Base-by-base conservation (phyloP, 1,140 invertebrate genomes). In the Plectus sambesii region DNA sequence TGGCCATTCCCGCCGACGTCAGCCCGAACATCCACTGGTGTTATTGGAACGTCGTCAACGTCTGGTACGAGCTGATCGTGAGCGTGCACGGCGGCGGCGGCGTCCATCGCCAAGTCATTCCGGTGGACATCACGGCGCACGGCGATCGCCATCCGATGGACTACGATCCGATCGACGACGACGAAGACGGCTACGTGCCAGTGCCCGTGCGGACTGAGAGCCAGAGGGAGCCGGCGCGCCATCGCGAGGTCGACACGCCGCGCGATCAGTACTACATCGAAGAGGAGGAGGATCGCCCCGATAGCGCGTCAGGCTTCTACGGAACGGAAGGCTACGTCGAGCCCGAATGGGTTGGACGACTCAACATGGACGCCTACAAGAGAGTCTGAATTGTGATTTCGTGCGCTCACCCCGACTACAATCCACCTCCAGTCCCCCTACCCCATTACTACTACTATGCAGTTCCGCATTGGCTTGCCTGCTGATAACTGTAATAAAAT, bases 21-120 rank as follows among this genome's bases (percentile, higher is more conserved):
- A 50, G 43, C 5, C 53, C 53, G 19, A 42, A 30, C 22, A 53
- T 56, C 23, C 49, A 56, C 24, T 47, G 52, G 9, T 53, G 42
- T 15, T 56, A 56, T 36, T 56, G 53, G 53, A 56, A 56, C 27
- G 50, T 53, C 9, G 49, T 56, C 12, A 40, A 40, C 20, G 29
- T 56, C 9, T 24, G 29, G 22, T 47, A 39, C 33, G 30, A 42
- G 24, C 49, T 53, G 1, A 40, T 49, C n/a, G 37, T 46, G 19
- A 53, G 23, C 39, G 22, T 53, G 15, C 24, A 51, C 23, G 23
- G 41, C 33, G 25, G 33, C 33, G 53, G 49, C 24, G 49, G 53
- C 26, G 42, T 30, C 23, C 53, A 56, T 37, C 30, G 27, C 9
- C 45, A 56, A 26, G 26, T 29, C n/a, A 48, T 56, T 22, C 53